Percentiles rank a stretch among this genome's conserved stretches.
These are phyloP conservation scores for Acleris holmiana DNA, from an alignment of 2,888 invertebrate species.

Conservation along the genomic window DNA sequence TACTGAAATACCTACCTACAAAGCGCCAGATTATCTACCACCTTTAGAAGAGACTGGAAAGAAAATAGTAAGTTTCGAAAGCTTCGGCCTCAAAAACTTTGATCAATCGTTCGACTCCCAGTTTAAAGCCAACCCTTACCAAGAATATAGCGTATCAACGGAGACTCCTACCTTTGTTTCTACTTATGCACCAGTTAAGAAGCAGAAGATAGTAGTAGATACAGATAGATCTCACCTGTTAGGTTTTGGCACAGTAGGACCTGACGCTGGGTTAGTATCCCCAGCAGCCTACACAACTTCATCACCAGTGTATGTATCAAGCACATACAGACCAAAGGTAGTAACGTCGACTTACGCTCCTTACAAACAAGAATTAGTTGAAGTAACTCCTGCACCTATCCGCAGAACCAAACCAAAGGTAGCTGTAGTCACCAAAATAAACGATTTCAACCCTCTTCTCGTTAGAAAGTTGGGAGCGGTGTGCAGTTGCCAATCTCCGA, in stretches of 20 bases:
- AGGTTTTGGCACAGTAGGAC: slow-evolving; percentile 76
- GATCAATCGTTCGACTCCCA: slow-evolving; percentile 45
- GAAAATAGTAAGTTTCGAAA: slow-evolving; percentile 53
- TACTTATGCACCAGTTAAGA: slow-evolving; percentile 56
- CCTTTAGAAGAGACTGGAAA: slow-evolving; percentile 47
- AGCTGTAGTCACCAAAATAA: slow-evolving; percentile 87
- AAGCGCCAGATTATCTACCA: slow-evolving; percentile 60
- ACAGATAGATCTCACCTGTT: slow-evolving; percentile 73
- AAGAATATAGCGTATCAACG: slow-evolving; percentile 51
- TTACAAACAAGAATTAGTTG: slow-evolving; percentile 66
- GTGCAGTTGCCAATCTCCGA: slow-evolving; percentile 87
- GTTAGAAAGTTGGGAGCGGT: slow-evolving; percentile 89
- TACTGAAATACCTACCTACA: slow-evolving; percentile 55
- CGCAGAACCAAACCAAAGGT: slow-evolving; percentile 77
- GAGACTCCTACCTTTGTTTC: slow-evolving; percentile 44
- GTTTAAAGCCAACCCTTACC: slow-evolving; percentile 59
- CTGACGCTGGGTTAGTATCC: slow-evolving; percentile 72
- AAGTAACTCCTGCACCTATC: slow-evolving; percentile 66
- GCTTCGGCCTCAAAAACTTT: slow-evolving; percentile 53
- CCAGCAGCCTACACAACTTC: slow-evolving; percentile 64
- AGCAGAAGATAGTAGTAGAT: slow-evolving; percentile 74
- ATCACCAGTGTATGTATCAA: slow-evolving; percentile 50
- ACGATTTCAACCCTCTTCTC: slow-evolving; percentile 88
- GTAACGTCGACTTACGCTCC: slow-evolving; percentile 66
- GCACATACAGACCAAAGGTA: slow-evolving; percentile 53